Evolutionary conservation across 1,140 invertebrate genomes (phyloP), one percentile per base, ranked within the genome.

Genomic region (Colletes latitarsis): DNA sequence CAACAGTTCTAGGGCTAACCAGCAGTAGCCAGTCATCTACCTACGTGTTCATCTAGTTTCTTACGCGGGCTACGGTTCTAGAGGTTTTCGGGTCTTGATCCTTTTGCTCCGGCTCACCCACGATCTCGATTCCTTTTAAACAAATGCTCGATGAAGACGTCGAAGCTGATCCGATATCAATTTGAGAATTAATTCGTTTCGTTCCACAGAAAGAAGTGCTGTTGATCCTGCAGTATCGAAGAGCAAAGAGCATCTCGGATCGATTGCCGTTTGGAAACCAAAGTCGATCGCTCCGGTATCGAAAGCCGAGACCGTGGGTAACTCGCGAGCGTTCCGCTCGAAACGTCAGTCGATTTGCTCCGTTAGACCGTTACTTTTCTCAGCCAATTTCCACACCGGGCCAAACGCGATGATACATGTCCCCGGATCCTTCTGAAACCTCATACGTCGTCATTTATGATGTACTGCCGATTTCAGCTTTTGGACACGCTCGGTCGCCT

Each of bases 11-110:
- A 80, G 68, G 58, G 58, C 68, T 71, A 82, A 83, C 73, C 84
- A 85, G 66, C 84, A 72, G 30, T 69, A 68, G 84, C 77, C 77
- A 71, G 43, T 86, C 70, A 57, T 86, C 77, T 86, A 87, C 81
- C 69, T 87, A 87, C 77, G 75, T 63, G 73, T 86, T 70, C 30
- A 19, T 64, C 85, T 74, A 79, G 41, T 41, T 57, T 76, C 62
- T 73, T 81, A 75, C 43, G 70, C 53, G 66, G 69, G 73, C 73
- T 69, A 68, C 75, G 57, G 19, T 43, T 75, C 39, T 69, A 30
- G 60, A 58, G 49, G 14, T 14, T 43, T 9, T 41, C 14, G 14
- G 21, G 21, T 49, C 43, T 74, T 30, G 0, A 21, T 64, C 3
- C 17, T 46, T 21, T 14, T 43, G 15, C 39, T 49, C 39, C 6